A percentile compares a stretch with the other conserved stretches of the same genome.
Conservation (phyloP, 2,113 vertebrate genomes). For the Piaya cayana region DNA sequence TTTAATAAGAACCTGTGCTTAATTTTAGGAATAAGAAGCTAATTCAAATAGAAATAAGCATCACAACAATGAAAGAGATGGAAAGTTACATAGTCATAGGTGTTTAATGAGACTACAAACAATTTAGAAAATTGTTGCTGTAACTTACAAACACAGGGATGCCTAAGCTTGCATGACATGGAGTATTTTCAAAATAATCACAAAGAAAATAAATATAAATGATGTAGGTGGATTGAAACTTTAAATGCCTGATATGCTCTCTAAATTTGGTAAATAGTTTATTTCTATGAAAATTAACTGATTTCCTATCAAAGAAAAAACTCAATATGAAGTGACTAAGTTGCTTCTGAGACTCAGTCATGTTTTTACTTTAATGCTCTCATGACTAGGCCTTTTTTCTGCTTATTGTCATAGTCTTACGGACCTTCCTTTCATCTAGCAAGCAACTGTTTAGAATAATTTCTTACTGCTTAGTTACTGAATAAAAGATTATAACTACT, state of each 20-base stretch:
- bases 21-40: background rate
- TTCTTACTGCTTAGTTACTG: background rate
- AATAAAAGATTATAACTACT: background rate
- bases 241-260: background rate
- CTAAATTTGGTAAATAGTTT: background rate
- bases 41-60: slow-evolving; percentile 21
- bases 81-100: background rate
- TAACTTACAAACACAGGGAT: background rate
- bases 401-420: background rate
- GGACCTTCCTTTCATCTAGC: background rate
- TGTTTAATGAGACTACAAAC: background rate
- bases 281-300: background rate
- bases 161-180: background rate
- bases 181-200: background rate
- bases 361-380: background rate
- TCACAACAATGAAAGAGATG: background rate
- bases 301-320: background rate
- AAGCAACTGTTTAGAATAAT: background rate
- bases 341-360: background rate
- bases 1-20: background rate
- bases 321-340: background rate
- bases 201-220: background rate
- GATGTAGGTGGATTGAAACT: background rate
- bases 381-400: background rate
- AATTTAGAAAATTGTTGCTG: background rate